Percentiles rank a stretch among this genome's conserved stretches.
Evolutionary conservation across 2,113 vertebrate species (phyloP).

Genomic region (Noctilio leporinus): DNA sequence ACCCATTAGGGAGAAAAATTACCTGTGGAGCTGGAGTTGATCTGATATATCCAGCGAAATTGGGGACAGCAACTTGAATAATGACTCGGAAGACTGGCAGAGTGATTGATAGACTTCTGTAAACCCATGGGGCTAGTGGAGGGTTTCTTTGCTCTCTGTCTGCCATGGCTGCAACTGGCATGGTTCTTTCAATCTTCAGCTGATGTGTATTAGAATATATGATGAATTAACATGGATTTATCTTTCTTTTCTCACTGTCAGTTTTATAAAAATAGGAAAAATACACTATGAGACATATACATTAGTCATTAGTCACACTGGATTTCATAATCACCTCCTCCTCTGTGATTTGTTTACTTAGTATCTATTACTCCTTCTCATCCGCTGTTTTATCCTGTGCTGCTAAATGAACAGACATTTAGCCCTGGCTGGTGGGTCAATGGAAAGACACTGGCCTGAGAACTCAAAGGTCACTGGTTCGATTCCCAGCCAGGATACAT

Average conservation of each 20-base stretch:
- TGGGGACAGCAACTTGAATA: conserved; percentile 62
- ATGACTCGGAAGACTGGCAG: conserved; percentile 60
- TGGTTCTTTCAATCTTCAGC: conserved; percentile 10
- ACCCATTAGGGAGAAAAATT: conserved; percentile 40
- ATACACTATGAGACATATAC: neutral
- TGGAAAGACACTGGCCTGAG: no score
- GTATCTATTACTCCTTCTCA: neutral
- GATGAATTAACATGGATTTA: conserved; percentile 16
- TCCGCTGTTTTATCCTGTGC: neutral
- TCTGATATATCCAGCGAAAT: conserved; percentile 64
- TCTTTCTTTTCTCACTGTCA: conserved; percentile 21
- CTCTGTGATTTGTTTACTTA: neutral
- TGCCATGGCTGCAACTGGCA: conserved; percentile 26
- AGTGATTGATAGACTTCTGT: conserved; percentile 60
- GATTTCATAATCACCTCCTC: neutral
- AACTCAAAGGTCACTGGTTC: no score
- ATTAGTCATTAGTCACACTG: neutral
- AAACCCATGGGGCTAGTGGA: neutral
- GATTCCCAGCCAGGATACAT: no score
- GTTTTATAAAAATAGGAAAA: neutral
- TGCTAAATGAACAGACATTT: neutral
- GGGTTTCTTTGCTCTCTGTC: conserved; percentile 27
- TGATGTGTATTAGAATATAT: neutral
- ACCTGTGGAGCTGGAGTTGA: conserved; percentile 45
- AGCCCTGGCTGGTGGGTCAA: no score